Evolutionary conservation across 2,797 vertebrate species (phyloP).

Genomic region (Decapterus maruadsi): DNA sequence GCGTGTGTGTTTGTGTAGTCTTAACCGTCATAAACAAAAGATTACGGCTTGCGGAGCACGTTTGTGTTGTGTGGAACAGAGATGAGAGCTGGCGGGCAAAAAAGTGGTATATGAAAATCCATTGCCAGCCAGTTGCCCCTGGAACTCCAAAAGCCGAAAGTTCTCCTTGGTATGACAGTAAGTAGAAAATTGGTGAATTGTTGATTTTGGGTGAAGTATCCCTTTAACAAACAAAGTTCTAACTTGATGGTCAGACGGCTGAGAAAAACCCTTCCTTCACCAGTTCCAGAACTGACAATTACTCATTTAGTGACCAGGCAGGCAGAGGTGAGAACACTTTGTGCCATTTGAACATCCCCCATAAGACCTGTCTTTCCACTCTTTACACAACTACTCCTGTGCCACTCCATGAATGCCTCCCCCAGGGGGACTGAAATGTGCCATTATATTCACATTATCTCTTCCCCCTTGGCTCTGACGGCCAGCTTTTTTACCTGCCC

Average conservation of each 20-base stretch:
- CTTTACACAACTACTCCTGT: no score
- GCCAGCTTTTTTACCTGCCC: background rate
- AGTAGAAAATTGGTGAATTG: no score
- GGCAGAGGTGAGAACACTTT: background rate
- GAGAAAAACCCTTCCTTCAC: background rate
- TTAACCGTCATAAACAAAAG: no score
- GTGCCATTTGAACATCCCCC: background rate
- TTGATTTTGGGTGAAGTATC: no score
- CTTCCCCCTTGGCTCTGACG: background rate
- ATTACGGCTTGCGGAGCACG: no score
- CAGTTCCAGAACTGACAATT: background rate
- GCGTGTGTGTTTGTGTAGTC: no score
- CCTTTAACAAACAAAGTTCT: background rate
- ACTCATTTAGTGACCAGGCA: background rate
- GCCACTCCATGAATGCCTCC: background rate
- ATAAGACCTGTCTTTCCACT: background rate
- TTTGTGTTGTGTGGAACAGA: no score
- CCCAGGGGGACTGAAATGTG: conserved; percentile 1
- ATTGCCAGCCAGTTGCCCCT: no score
- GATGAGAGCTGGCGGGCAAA: no score
- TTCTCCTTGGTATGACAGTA: no score
- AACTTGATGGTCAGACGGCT: background rate
- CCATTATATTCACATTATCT: background rate
- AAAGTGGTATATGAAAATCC: no score
- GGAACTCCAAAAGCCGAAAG: no score